A percentile compares a stretch with the other conserved stretches of the same genome.
Evolutionary conservation across 2,113 vertebrate genomes (phyloP).

Genomic region (Falco punctatus): DNA sequence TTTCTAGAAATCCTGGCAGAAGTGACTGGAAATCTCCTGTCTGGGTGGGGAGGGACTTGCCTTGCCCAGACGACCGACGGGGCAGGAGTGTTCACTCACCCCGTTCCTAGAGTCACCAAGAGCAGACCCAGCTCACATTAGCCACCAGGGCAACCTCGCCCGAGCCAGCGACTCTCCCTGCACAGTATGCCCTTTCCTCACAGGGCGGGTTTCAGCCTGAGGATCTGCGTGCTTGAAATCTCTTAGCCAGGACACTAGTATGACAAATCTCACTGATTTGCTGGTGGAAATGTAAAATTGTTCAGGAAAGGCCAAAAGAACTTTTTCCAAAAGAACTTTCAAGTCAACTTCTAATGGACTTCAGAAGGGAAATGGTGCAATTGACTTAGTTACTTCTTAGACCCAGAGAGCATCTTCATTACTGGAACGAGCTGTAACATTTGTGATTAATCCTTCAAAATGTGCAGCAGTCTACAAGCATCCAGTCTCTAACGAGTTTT

Average conservation of each 20-base stretch:
- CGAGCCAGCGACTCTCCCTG: not conserved
- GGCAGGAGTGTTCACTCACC: not conserved
- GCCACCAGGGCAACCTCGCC: not conserved
- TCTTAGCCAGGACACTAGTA: not conserved
- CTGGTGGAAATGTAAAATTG: not conserved
- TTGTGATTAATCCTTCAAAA: not conserved
- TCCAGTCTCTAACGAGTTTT: not conserved
- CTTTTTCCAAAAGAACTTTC: not conserved
- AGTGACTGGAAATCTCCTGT: not conserved
- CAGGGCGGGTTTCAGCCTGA: not conserved
- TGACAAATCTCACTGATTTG: not conserved
- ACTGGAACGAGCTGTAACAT: not conserved
- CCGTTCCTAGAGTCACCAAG: not conserved
- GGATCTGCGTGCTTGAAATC: not conserved
- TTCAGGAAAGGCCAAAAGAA: not conserved
- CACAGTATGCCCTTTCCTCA: not conserved
- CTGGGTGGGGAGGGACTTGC: not conserved
- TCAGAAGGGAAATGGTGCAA: not conserved
- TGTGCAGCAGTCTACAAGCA: not conserved
- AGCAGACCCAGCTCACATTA: not conserved
- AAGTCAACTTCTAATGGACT: constrained; percentile 52
- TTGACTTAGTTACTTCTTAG: not conserved
- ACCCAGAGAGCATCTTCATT: not conserved
- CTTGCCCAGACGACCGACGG: not conserved
- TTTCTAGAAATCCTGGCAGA: not conserved